Evolutionary conservation across 2,113 vertebrate genomes (phyloP), one percentile per base, ranked within the genome.

Genomic region (Procavia capensis): DNA sequence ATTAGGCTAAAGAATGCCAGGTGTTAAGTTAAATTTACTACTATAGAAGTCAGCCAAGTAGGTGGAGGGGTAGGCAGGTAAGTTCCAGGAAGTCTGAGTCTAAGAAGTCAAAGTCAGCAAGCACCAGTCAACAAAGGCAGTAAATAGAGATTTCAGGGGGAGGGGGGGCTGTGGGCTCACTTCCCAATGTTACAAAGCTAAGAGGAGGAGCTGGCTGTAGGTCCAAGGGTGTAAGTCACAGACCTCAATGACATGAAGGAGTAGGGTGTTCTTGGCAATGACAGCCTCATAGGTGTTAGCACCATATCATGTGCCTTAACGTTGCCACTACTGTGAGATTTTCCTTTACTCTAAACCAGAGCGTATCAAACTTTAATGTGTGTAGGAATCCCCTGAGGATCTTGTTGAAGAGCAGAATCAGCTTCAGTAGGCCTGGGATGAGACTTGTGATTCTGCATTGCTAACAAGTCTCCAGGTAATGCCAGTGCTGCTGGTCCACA

Each of bases 161-260:
- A 88, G 81, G 84, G 88, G 31, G 50, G 81, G 59, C 80, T 95
- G 61, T 74, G 17, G 96, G 90, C 88, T 96, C 61, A 54, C n/a
- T 66, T 83, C 76, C 95, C 45, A 80, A 95, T 63, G 43, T 66
- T 94, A 95, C 47, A 94, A 91, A 82, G 92, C 64, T 90, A 72
- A 87, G 90, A 81, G 88, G 94, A 72, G 50, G 92, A 95, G 90
- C 43, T 85, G 50, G 85, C 76, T 31, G 54, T 43, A 9, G 45
- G 86, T 63, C 87, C 17, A 45, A 47, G 25, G 64, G 22, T 81
- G 9, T 96, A 95, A 96, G 87, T 96, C 96, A 97, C 34, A 90
- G 72, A 80, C 76, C 66, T 94, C 41, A 81, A 84, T 45, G 70
- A 81, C 61, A n/a, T 74, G 66, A 22, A 85, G 47, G 22, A 68